Evolutionary conservation across 2,888 invertebrate species (phyloP).

Genomic region (Ormia ochracea): DNA sequence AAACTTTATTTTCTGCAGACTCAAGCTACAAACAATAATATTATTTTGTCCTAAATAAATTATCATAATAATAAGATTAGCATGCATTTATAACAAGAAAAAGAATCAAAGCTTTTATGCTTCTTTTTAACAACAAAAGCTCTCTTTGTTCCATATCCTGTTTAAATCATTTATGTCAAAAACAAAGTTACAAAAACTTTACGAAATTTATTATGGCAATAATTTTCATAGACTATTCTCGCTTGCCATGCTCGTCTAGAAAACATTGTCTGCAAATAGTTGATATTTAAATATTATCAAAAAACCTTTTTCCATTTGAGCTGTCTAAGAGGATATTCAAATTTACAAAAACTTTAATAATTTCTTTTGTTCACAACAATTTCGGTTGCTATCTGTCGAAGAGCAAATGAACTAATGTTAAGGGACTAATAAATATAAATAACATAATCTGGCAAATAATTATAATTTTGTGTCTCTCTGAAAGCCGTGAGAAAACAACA

Average conservation of each 20-base stretch:
- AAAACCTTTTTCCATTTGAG: not conserved
- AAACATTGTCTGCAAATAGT: not conserved
- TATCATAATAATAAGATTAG: no score
- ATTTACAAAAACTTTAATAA: not conserved
- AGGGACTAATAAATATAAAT: not conserved
- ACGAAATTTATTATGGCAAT: not conserved
- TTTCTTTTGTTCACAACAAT: not conserved
- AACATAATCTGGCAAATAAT: conserved; percentile 47
- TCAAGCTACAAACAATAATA: no score
- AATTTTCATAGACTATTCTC: not conserved
- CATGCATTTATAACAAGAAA: not conserved
- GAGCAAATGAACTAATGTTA: not conserved
- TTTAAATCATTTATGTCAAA: not conserved
- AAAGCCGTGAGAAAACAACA: not conserved
- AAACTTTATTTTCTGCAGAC: no score
- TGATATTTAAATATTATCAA: not conserved
- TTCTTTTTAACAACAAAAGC: not conserved
- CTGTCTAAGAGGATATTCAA: not conserved
- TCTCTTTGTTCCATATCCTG: not conserved
- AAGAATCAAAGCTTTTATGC: conserved; percentile 21
- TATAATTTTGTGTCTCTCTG: conserved; percentile 36
- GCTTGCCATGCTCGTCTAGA: not conserved
- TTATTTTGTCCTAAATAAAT: no score
- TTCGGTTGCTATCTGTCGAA: not conserved
- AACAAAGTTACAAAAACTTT: not conserved